Evolutionary conservation across 2,888 invertebrate species (phyloP), one percentile per base, ranked within the genome.

Genomic region (Seira sanloemensis): DNA sequence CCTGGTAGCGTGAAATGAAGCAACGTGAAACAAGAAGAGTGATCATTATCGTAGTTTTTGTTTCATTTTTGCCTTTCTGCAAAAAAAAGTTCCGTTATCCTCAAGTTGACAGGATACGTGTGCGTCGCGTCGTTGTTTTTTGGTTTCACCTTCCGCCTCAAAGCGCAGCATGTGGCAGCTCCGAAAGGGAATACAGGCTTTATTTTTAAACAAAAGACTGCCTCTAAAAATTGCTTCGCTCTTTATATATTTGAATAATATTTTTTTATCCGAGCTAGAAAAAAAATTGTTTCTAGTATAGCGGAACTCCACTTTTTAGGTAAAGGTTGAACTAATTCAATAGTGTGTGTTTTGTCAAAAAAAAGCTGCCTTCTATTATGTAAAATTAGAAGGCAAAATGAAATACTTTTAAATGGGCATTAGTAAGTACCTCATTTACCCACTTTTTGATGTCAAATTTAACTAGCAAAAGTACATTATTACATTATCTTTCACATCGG

Each of bases 121-220:
- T 58, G 54, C 67, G 68, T 50, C 58, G 9, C 21, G 65, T 65
- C 72, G 71, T 37, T 37, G 4, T 37, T 37, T 37, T n/a, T 58
- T 77, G 72, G 82, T 82, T 82, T 82, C 82, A 82, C 82, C 82
- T 82, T 82, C 77, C 82, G 82, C 77, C 76, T 76, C 58, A 77
- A 62, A 71, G 62, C 72, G 24, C 65, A 76, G 66, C 62, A 67
- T 77, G 77, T 71, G 76, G 77, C 65, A 12, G 58, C n/a, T n/a
- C 37, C 37, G 37, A 37, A 37, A 37, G 12, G 37, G n/a, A n/a
- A n/a, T n/a, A n/a, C n/a, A n/a, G n/a, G 37, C 12, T 37, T 37
- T 5, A 37, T 9, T 37, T 37, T 37, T 37, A 12, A 12, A 37
- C 37, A 12, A 9, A 9, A 37, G 37, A 37, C 5, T 37, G 5